These are phyloP conservation scores for Ceratina japonica DNA, from an alignment of 1,140 invertebrate genomes.

Conservation along the genomic window DNA sequence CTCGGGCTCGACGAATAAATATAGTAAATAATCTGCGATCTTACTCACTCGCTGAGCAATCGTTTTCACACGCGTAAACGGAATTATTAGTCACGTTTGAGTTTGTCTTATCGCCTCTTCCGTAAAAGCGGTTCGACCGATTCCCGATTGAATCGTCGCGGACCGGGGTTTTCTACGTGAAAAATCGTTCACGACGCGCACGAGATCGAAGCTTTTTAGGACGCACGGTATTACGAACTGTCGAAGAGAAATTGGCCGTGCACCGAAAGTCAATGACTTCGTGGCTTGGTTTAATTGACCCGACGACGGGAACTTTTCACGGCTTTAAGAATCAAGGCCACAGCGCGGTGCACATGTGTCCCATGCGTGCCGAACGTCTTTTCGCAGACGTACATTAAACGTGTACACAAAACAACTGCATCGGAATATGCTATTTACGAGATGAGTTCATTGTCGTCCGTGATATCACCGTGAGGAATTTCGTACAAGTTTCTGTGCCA, in stretches of 20 bases:
- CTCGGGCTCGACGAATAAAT: conserved; percentile 17
- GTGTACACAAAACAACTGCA: not conserved
- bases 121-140: not conserved
- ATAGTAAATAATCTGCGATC: conserved; percentile 25
- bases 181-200: no score
- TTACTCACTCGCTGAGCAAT: conserved; percentile 34
- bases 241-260: conserved; percentile 62
- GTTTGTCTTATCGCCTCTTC: not conserved
- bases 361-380: not conserved
- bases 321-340: conserved; percentile 68
- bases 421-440: not conserved
- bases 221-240: conserved; percentile 13
- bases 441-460: no score
- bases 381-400: not conserved
- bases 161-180: no score
- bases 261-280: conserved; percentile 68
- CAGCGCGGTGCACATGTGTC: conserved; percentile 12
- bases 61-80: conserved; percentile 24
- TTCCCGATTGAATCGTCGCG: no score
- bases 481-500: not conserved
- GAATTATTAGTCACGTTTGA: conserved; percentile 1
- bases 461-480: no score
- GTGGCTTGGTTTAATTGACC: conserved; percentile 72
- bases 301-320: conserved; percentile 64
- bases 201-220: conserved; percentile 4